Base-by-base conservation (phyloP, 2,113 vertebrate genomes). In the Rhabdornis inornatus region DNA sequence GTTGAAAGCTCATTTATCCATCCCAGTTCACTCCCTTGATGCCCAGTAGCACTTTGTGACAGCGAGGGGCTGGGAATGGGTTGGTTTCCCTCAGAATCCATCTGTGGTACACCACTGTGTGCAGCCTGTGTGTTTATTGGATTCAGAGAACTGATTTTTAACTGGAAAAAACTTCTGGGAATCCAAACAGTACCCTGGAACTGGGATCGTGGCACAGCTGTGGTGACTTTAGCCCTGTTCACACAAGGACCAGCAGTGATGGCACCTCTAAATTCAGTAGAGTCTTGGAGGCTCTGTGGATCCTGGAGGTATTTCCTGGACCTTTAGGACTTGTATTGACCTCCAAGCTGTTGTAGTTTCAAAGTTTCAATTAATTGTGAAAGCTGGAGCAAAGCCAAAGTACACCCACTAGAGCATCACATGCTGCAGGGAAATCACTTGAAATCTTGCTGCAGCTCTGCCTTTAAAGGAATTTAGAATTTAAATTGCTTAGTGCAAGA, bases 1-100 rank as follows among this genome's bases (percentile, higher is more conserved):
- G 42, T 45, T 92, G 88, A 79, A 90, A 95, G 90, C 95, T 93
- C 94, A 69, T 72, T 95, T 95, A 90, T 90, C 90, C 94, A 96
- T 86, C 68, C 88, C 64, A 25, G 53, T 35, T 79, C 75, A 80
- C 92, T 72, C 77, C 90, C 76, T 72, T 45, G 59, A n/a, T 83
- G 94, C 70, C 83, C 94, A 57, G 94, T 70, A 93, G 92, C 83
- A 61, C 90, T 80, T 86, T 87, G 75, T 80, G 90, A 7, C 4
- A 61, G 88, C 2, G 21, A 90, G 82, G 88, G 87, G 87, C 3
- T 6, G 81, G 88, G 53, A 81, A 77, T 3, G 83, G 71, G 2
- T 33, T 40, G 90, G 59, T 85, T 94, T 88, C 79, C 90, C 86
- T 91, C 81, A 79, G 66, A 60, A 86, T 56, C 85, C 74, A 25